A percentile compares a stretch with the other conserved stretches of the same genome.
These are phyloP conservation scores for fruit fly (Drosophila melanogaster) DNA, from an alignment of 1,140 invertebrate genomes.

Conservation along the genomic window Release_6_plus_ISO1_MT NC_004354.4:1699001-1699500, in stretches of 20 bases:
- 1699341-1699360: neutral
- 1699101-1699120: too few species aligned
- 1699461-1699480: conserved; percentile 82
- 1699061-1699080: conserved; percentile 47
- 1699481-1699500: conserved; percentile 82
- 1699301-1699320: neutral
- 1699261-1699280: conserved; percentile 27
- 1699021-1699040: conserved; percentile 41
- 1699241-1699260: neutral
- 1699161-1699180: conserved; percentile 13
- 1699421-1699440: conserved; percentile 80
- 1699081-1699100: conserved; percentile 12
- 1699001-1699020: conserved; percentile 9
- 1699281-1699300: conserved; percentile 32
- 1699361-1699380: too few species aligned
- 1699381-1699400: conserved; percentile 29
- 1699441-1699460: conserved; percentile 83
- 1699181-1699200: conserved; percentile 41
- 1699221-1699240: conserved; percentile 12
- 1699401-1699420: conserved; percentile 63
- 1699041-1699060: conserved; percentile 48
- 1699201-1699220: conserved; percentile 34
- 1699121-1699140: neutral
- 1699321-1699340: conserved; percentile 1
- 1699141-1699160: conserved; percentile 42